Evolutionary conservation across 2,113 vertebrate species (phyloP).

Genomic region (Anser brachyrhynchus): DNA sequence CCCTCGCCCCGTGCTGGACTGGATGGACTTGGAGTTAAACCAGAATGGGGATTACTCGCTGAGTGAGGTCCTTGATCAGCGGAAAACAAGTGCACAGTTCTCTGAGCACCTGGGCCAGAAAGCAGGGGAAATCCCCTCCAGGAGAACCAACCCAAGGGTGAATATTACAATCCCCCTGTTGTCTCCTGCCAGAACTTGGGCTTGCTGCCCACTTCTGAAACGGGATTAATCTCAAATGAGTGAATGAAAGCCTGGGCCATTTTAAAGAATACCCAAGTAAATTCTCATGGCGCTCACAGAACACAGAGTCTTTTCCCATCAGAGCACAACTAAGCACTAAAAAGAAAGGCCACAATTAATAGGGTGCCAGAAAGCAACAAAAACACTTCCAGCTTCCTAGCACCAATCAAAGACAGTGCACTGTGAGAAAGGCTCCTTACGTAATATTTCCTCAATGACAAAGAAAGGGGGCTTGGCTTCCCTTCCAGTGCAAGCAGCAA

Average conservation of each 20-base stretch:
- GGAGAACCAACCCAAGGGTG: neutral
- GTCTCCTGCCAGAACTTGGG: neutral
- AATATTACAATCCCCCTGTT: neutral
- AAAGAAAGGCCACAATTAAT: conserved; percentile 67
- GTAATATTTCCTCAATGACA: neutral
- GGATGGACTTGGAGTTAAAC: neutral
- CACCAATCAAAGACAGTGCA: conserved; percentile 30
- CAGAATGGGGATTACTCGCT: neutral
- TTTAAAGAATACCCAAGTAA: conserved; percentile 27
- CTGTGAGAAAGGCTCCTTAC: conserved; percentile 39
- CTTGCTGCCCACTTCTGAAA: conserved; percentile 4
- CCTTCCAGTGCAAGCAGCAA: neutral
- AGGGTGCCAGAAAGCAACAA: conserved; percentile 68
- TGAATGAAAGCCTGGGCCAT: conserved; percentile 37
- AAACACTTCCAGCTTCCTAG: conserved; percentile 59
- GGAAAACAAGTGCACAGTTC: neutral
- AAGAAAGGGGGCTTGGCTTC: conserved; percentile 11
- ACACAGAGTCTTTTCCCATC: conserved; percentile 58
- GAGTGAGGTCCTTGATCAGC: neutral
- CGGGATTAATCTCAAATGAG: neutral
- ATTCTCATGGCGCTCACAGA: conserved; percentile 45
- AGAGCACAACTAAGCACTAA: conserved; percentile 23
- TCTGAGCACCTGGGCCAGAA: neutral
- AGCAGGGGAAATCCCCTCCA: neutral
- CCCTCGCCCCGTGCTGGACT: neutral